Evolutionary conservation across 2,113 vertebrate species (phyloP).

Genomic region (Gopherus evgoodei): DNA sequence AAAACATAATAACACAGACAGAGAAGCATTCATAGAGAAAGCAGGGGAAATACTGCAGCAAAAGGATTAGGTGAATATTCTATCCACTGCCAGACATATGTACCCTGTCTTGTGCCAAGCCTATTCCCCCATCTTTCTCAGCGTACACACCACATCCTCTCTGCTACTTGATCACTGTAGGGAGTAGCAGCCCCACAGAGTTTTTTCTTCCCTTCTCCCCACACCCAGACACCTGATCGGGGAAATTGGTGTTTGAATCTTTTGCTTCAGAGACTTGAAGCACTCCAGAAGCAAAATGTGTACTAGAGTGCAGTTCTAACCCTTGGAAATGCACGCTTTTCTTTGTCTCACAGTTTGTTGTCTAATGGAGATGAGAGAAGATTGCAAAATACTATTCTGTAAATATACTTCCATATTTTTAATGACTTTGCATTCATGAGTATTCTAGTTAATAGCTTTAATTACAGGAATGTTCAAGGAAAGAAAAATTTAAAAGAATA

Average conservation of each 20-base stretch:
- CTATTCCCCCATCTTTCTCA: neutral
- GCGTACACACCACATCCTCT: neutral
- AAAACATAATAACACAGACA: neutral
- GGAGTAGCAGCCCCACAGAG: neutral
- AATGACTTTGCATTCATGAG: neutral
- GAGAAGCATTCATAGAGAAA: neutral
- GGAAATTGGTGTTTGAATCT: conserved; percentile 30
- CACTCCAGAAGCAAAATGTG: neutral
- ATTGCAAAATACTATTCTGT: neutral
- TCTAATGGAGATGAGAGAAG: neutral
- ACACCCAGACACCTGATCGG: neutral
- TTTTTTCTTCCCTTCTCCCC: neutral
- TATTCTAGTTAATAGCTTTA: neutral
- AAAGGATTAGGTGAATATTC: conserved; percentile 1
- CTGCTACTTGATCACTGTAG: neutral
- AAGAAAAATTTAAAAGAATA: neutral
- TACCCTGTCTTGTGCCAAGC: too few species aligned
- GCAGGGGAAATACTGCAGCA: neutral
- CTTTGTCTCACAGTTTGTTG: conserved; percentile 15
- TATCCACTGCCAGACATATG: neutral
- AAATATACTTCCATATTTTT: neutral
- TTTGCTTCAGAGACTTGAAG: conserved; percentile 36
- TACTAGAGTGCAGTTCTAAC: neutral
- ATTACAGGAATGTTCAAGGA: neutral
- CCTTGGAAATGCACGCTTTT: conserved; percentile 1